phyloP scores from a whole-genome alignment of 2,888 invertebrate species.

The Nephrotoma flavescens region DNA sequence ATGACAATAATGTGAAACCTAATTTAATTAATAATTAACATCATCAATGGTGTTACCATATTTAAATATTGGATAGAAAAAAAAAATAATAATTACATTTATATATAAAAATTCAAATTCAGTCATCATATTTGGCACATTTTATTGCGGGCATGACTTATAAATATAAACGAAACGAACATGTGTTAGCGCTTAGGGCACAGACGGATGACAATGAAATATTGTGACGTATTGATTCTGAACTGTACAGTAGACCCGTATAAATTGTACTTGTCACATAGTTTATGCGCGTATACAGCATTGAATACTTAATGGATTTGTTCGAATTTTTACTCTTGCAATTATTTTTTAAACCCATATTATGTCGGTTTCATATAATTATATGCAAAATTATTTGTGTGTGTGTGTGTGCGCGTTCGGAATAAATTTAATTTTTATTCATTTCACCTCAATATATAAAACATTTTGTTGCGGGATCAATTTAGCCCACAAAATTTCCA shows the following conservation, averaged over 20 bases:
- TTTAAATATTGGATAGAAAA: not conserved
- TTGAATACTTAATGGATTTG: not conserved
- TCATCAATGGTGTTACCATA: not conserved
- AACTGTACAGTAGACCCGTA: not conserved
- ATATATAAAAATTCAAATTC: not conserved
- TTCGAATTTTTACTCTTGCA: not conserved
- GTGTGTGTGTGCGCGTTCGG: not conserved
- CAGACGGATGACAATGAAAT: not conserved
- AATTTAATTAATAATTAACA: not conserved
- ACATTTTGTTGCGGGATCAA: not conserved
- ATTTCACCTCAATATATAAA: not conserved
- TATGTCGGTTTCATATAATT: not conserved
- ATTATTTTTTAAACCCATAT: not conserved
- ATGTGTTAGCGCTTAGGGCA: not conserved
- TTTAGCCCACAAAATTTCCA: not conserved
- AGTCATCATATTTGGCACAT: not conserved
- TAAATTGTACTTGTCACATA: not conserved
- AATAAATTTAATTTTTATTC: not conserved
- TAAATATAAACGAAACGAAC: not conserved
- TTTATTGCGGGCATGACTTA: not conserved
- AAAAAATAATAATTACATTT: not conserved
- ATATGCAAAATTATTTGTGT: not conserved
- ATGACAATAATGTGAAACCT: not conserved
- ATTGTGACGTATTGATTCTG: not conserved
- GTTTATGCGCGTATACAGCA: not conserved